phyloP scores from a whole-genome alignment of 2,797 vertebrate species.

The Neomorphus geoffroyi region DNA sequence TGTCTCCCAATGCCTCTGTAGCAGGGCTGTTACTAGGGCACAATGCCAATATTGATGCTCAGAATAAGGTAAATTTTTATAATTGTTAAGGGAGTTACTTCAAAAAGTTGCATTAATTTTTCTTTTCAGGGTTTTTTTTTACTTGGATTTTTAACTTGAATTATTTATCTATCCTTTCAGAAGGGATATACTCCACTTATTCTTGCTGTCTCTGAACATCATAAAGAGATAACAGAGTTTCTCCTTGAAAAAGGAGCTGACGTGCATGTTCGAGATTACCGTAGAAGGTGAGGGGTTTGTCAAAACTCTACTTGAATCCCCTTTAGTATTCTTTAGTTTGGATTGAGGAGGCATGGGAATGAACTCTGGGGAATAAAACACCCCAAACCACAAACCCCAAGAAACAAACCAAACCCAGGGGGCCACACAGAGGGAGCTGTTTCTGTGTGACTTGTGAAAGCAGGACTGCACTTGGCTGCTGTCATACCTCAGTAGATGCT shows the following conservation, averaged over 20 bases:
- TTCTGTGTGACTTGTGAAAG: not conserved
- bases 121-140: not conserved
- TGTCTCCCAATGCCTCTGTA: slow-evolving; percentile 72
- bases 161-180: slow-evolving; percentile 64
- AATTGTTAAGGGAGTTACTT: not conserved
- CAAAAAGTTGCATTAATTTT: not conserved
- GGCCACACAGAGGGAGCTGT: not conserved
- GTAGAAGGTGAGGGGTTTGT: slow-evolving; percentile 66
- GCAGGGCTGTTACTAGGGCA: slow-evolving; percentile 80
- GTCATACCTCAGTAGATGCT: rapidly evolving
- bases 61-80: slow-evolving; percentile 83
- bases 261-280: slow-evolving; percentile 78
- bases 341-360: not conserved
- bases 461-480: not conserved
- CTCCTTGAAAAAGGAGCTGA: slow-evolving; percentile 84
- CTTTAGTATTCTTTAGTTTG: not conserved
- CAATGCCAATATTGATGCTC: slow-evolving; percentile 72
- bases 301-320: not conserved
- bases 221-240: slow-evolving; percentile 85
- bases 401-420: no score
- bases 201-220: slow-evolving; percentile 85
- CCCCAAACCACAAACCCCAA: no score
- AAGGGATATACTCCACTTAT: slow-evolving; percentile 85
- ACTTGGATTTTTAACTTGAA: not conserved
- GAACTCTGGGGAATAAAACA: not conserved